Base-by-base conservation (phyloP, 1,140 invertebrate species). In the Solen grandis region DNA sequence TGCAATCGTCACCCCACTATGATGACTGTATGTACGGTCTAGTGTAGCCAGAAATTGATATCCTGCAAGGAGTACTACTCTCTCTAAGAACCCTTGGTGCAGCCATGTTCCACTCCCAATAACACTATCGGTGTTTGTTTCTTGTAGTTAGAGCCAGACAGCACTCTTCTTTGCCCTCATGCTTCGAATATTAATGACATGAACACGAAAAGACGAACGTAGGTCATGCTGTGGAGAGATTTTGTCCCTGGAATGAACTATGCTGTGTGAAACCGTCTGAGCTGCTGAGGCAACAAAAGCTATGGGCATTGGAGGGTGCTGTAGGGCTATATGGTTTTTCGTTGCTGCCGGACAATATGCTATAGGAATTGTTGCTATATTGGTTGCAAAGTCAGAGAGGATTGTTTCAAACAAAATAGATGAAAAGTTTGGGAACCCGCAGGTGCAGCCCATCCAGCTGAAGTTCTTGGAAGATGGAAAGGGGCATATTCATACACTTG, bases 81-180 rank as follows among this genome's bases (percentile, higher is more conserved):
- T 41, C 38, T 66, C 63, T 41, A 31, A 41, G 35, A 66, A 13
- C 4, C 63, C 63, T 10, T 38, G 22, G 25, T 66, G 25, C 31
- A 66, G n/a, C 63, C 63, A 66, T 27, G 63, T 66, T n/a, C n/a
- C n/a, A n/a, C 35, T 66, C 63, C 36, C 63, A 41, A 66, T 66
- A 2, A 66, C 35, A 38, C 36, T 66, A 22, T 66, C 63, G 36
- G 31, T 33, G 5, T 66, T 46, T 10, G 19, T 8, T 66, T 66
- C 63, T 38, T 66, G 14, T 5, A 66, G 63, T 5, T 5, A 22
- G 2, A 66, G 22, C n/a, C n/a, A n/a, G n/a, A n/a, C n/a, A n/a
- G 5, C 63, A 41, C n/a, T 46, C 63, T 22, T 36, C 63, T 38
- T 66, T 36, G 63, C 63, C 33, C 35, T 36, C 5, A 66, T 13